Percentiles rank a stretch among this genome's conserved stretches.
Conservation (phyloP, 2,888 invertebrate species). For the Molorchus minor region DNA sequence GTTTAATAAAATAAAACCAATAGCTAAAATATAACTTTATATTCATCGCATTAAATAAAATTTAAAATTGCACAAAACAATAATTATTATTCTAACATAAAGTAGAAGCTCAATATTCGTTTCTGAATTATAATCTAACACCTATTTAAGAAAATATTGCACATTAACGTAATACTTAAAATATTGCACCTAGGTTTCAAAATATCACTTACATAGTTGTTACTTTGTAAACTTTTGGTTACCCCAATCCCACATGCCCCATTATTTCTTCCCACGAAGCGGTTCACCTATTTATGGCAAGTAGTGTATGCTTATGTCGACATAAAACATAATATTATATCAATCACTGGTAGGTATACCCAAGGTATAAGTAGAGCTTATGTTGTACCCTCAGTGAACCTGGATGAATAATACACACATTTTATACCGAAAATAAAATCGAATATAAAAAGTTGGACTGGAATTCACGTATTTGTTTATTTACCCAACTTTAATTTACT, state of each 20-base stretch:
- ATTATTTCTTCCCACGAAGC: conserved; percentile 4
- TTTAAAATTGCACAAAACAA: background rate
- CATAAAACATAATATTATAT: conserved; percentile 3
- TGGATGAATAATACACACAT: too few relatives aligned
- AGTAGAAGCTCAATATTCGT: too few relatives aligned
- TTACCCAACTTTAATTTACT: too few relatives aligned
- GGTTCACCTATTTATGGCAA: conserved; percentile 20
- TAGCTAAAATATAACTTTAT: too few relatives aligned
- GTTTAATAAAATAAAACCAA: too few relatives aligned
- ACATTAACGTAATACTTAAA: conserved; percentile 11
- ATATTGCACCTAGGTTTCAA: conserved; percentile 32
- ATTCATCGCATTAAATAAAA: too few relatives aligned
- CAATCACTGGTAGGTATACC: conserved; percentile 7
- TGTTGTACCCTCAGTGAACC: too few relatives aligned
- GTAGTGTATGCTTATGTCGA: conserved; percentile 12
- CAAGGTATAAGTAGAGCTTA: background rate
- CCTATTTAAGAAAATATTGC: conserved; percentile 15
- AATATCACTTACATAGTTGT: conserved; percentile 22
- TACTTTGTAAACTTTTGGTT: conserved; percentile 10
- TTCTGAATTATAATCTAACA: background rate
- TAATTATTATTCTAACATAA: too few relatives aligned
- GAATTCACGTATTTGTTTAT: too few relatives aligned
- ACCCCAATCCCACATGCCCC: conserved; percentile 14
- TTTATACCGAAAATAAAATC: conserved; percentile 7
- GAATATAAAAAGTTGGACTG: too few relatives aligned